Conservation (phyloP, 2,888 invertebrate genomes). For the Caenorhabditis uteleia region DNA sequence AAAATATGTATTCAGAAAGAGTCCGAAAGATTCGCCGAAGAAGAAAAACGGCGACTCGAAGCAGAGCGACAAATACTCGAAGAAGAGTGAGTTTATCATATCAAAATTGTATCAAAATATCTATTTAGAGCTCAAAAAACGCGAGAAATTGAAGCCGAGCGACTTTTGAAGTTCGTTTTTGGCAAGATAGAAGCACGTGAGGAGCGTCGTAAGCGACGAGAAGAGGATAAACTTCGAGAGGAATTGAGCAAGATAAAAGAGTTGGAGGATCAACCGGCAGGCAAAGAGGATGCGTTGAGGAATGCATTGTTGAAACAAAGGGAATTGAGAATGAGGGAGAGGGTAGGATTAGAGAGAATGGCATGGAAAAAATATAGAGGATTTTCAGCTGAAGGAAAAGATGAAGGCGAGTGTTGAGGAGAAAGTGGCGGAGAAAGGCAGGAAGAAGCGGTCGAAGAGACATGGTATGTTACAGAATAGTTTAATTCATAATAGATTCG, state of each 20-base stretch:
- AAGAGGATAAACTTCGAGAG: constrained; percentile 34
- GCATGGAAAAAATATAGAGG: no score
- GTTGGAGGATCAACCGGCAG: constrained; percentile 26
- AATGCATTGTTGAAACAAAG: constrained; percentile 41
- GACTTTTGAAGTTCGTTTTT: constrained; percentile 50
- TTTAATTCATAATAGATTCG: no score
- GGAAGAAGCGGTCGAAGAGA: no score
- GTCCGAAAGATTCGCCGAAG: constrained; percentile 38
- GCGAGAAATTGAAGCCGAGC: constrained; percentile 37
- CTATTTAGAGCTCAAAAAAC: constrained; percentile 2
- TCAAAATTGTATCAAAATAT: no score
- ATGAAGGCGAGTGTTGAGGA: no score
- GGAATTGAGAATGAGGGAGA: constrained; percentile 47
- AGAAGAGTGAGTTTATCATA: no score
- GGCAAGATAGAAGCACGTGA: constrained; percentile 44
- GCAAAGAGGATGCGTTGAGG: constrained; percentile 45
- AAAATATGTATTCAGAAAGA: constrained; percentile 48
- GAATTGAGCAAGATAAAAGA: constrained; percentile 34
- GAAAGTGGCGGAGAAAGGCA: no score
- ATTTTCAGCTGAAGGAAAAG: no score
- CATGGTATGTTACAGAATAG: no score
- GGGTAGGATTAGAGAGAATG: no score
- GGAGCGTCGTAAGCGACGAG: constrained; percentile 26
- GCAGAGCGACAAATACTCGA: constrained; percentile 19
- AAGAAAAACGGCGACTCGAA: constrained; percentile 33